Evolutionary conservation across 2,113 vertebrate genomes (phyloP).

Genomic region (Tiliqua scincoides): DNA sequence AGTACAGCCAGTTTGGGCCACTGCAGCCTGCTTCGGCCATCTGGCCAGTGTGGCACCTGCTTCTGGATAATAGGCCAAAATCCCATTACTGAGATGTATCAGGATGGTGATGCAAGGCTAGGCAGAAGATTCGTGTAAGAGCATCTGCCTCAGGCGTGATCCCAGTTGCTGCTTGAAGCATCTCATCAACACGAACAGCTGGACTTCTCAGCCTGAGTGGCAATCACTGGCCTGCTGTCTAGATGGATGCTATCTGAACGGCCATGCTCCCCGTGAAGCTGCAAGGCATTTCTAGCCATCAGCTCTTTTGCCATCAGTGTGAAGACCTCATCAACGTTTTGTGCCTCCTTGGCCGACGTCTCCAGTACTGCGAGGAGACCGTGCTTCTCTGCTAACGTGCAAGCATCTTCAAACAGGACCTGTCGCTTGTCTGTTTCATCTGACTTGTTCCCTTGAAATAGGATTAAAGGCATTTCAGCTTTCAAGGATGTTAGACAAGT

Average conservation of each 20-base stretch:
- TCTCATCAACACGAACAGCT: slow-evolving; percentile 80
- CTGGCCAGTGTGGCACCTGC: background rate
- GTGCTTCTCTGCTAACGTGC: slow-evolving; percentile 83
- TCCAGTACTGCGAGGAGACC: slow-evolving; percentile 90
- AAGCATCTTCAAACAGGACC: slow-evolving; percentile 89
- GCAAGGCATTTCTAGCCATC: slow-evolving; percentile 78
- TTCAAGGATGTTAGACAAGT: background rate
- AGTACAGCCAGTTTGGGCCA: slow-evolving; percentile 6
- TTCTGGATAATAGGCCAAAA: slow-evolving; percentile 32
- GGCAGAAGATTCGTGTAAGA: background rate
- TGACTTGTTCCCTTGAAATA: slow-evolving; percentile 88
- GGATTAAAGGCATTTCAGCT: background rate
- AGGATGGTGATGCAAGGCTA: slow-evolving; percentile 32
- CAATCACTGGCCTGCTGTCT: slow-evolving; percentile 78
- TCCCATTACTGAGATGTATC: slow-evolving; percentile 14
- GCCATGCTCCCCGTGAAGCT: slow-evolving; percentile 65
- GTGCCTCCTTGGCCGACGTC: slow-evolving; percentile 89
- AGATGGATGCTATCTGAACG: slow-evolving; percentile 64
- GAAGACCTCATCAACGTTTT: slow-evolving; percentile 85
- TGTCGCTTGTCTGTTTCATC: slow-evolving; percentile 85
- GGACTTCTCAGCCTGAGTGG: slow-evolving; percentile 65
- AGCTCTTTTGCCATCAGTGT: slow-evolving; percentile 81
- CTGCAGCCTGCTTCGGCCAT: background rate
- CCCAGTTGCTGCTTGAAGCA: background rate
- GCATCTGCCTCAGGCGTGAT: slow-evolving; percentile 12